Evolutionary conservation across 2,888 invertebrate species (phyloP), one percentile per base, ranked within the genome.

Genomic region (Tinea trinotella): DNA sequence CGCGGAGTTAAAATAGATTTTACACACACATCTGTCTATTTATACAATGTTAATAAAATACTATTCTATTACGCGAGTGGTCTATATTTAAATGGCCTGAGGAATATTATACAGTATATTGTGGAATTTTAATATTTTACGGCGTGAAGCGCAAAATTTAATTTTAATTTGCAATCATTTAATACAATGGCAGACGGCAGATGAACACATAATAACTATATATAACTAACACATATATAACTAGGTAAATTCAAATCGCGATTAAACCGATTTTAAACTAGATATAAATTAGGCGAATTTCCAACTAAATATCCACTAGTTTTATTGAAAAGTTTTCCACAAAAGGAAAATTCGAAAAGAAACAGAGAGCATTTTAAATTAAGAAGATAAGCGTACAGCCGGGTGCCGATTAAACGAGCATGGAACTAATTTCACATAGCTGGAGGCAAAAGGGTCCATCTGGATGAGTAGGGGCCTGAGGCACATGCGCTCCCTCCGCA

Each of bases 311-410:
- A n/a, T n/a, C n/a, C n/a, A n/a, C n/a, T n/a, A n/a, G 22, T 22
- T 10, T 30, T 30, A 30, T 4, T 30, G 30, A 30, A 7, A 40
- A 40, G 40, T 40, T 40, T 40, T 40, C 13, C 2, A 13, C 40
- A 40, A 40, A 15, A 4, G 7, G 15, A 40, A 15, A 2, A 7
- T 6, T 13, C 7, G 40, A 15, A 40, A 4, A n/a, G 30, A 40
- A 13, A 19, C 46, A 19, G 19, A 18, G 40, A 12, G 46, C 46
- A 19, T 50, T 50, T 13, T 50, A 50, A 50, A 50, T 24, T 50
- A 50, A 50, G 50, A 50, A 50, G 50, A 50, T 50, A 50, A 50
- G 50, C 24, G 22, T 19, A 17, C 24, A 13, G 48, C 50, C n/a
- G 48, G 19, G 48, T 48, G 50, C 12, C 22, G 50, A 50, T 50